Evolutionary conservation across 2,888 invertebrate genomes (phyloP).

Genomic region (Ormyrus pomaceus): DNA sequence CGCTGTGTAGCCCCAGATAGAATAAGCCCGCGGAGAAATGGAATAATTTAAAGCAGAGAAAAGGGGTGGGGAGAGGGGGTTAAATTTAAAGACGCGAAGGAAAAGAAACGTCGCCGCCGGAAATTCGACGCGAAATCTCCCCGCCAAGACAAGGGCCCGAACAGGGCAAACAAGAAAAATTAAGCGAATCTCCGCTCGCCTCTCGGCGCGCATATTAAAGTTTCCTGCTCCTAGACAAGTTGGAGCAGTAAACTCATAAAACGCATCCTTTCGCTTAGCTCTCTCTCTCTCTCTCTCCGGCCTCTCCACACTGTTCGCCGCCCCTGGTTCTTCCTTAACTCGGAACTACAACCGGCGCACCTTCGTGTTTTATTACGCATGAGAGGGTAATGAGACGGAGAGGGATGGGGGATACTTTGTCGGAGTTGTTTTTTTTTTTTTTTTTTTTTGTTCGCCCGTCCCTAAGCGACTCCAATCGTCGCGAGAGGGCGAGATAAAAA

Average conservation of each 20-base stretch:
- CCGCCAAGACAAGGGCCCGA: background rate
- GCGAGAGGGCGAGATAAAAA: too few relatives aligned
- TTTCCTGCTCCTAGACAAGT: conserved; percentile 23
- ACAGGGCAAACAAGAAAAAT: conserved; percentile 19
- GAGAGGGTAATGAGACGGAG: conserved; percentile 12
- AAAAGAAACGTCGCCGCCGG: background rate
- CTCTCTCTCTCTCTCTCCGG: background rate
- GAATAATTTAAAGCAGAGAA: too few relatives aligned
- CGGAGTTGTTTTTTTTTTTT: too few relatives aligned
- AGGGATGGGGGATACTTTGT: background rate
- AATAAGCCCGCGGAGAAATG: too few relatives aligned
- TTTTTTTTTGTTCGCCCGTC: too few relatives aligned
- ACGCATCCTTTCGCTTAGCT: conserved; percentile 12
- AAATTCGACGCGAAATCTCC: conserved; percentile 11
- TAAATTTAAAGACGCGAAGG: background rate
- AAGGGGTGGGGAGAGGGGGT: background rate
- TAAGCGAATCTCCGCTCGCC: conserved; percentile 7
- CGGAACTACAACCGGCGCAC: background rate
- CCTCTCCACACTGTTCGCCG: background rate
- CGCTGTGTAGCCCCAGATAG: too few relatives aligned
- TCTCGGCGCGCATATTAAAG: conserved; percentile 48
- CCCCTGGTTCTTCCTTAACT: background rate
- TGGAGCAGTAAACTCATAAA: conserved; percentile 24
- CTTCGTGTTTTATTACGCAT: conserved; percentile 20
- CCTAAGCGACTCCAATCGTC: too few relatives aligned